These are phyloP conservation scores for Drosophila robusta DNA, from an alignment of 2,888 invertebrate species.

Conservation along the genomic window DNA sequence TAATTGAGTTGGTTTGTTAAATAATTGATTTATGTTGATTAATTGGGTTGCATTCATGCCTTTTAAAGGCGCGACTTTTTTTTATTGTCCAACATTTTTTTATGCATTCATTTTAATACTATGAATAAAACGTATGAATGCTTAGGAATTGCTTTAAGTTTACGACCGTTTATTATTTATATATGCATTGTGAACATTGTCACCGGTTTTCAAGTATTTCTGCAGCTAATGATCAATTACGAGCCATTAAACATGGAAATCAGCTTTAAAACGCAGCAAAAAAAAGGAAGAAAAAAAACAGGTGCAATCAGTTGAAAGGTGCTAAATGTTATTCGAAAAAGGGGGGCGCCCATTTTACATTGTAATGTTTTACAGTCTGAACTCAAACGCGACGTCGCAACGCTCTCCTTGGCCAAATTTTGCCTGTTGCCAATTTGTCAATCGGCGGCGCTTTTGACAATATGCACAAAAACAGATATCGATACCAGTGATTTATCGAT, in stretches of 20 bases:
- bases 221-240: conserved; percentile 72
- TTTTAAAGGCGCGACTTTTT: conserved; percentile 32
- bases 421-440: conserved; percentile 57
- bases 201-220: conserved; percentile 57
- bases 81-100: conserved; percentile 37
- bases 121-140: conserved; percentile 28
- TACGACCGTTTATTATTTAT: conserved; percentile 63
- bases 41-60: conserved; percentile 60
- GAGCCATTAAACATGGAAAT: conserved; percentile 59
- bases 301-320: conserved; percentile 37
- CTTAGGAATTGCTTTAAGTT: conserved; percentile 37
- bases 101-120: conserved; percentile 31
- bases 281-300: conserved; percentile 27
- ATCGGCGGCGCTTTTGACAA: conserved; percentile 56
- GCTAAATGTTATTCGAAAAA: conserved; percentile 26
- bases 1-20: conserved; percentile 65
- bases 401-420: conserved; percentile 60
- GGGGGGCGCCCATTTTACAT: conserved; percentile 9
- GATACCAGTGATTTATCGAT: conserved; percentile 72
- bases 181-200: conserved; percentile 59
- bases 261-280: conserved; percentile 17
- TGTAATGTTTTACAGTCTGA: conserved; percentile 1
- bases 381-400: not conserved
- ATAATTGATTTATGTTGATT: conserved; percentile 66
- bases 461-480: conserved; percentile 46